Conservation (phyloP, 1,140 invertebrate species). For the Drepana arcuata region DNA sequence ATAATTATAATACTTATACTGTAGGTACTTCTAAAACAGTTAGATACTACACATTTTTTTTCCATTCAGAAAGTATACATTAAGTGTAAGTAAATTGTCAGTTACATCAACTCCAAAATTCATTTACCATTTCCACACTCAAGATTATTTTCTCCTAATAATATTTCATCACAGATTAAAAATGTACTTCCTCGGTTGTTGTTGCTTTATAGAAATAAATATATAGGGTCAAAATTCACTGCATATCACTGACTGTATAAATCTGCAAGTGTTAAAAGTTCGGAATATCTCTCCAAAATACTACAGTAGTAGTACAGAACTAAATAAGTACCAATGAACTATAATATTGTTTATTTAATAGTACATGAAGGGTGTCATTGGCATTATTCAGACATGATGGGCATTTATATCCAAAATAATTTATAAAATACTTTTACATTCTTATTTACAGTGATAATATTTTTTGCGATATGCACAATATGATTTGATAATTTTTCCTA, state of each 20-base stretch:
- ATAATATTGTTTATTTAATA: too few species aligned
- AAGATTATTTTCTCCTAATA: slow-evolving; percentile 43
- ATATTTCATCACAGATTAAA: slow-evolving; percentile 65
- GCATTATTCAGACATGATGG: slow-evolving; percentile 26
- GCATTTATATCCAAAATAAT: slow-evolving; percentile 35
- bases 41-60: slow-evolving; percentile 39
- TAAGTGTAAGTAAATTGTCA: slow-evolving; percentile 39
- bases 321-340: slow-evolving; percentile 19
- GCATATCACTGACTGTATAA: slow-evolving; percentile 31
- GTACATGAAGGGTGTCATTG: too few species aligned
- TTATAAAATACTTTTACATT: slow-evolving; percentile 53
- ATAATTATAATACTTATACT: slow-evolving; percentile 57
- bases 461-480: slow-evolving; percentile 51
- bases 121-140: slow-evolving; percentile 32
- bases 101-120: slow-evolving; percentile 35
- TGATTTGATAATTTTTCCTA: slow-evolving; percentile 54
- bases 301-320: slow-evolving; percentile 15
- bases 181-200: slow-evolving; percentile 61
- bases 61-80: slow-evolving; percentile 42
- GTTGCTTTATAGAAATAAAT: slow-evolving; percentile 38
- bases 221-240: slow-evolving; percentile 47
- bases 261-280: slow-evolving; percentile 22
- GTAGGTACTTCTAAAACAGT: slow-evolving; percentile 58
- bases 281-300: slow-evolving; percentile 36
- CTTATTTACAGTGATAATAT: slow-evolving; percentile 54